Conservation (phyloP, 2,797 vertebrate species). For the Poecile montanus region DNA sequence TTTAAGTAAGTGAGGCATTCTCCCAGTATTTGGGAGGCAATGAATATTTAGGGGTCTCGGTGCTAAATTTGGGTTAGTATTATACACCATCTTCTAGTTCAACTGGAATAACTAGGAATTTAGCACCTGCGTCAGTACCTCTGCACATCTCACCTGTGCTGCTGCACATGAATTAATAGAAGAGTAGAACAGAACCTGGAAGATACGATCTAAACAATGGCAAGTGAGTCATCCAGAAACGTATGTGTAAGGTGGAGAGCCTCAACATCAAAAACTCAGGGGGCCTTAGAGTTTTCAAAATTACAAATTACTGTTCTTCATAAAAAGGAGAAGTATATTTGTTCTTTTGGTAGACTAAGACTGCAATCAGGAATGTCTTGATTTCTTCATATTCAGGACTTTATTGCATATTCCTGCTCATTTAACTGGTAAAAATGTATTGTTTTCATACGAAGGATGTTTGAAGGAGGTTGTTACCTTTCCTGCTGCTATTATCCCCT, state of each 20-base stretch:
- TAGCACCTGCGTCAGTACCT: neutral
- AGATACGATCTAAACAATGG: neutral
- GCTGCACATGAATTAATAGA: neutral
- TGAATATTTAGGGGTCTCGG: fast-evolving
- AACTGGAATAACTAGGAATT: neutral
- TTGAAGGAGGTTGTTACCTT: neutral
- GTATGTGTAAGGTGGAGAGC: fast-evolving
- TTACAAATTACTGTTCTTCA: neutral
- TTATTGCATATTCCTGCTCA: neutral
- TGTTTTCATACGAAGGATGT: neutral
- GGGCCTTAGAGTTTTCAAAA: neutral
- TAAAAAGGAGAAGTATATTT: neutral
- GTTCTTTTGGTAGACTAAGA: neutral
- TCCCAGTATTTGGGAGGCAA: neutral
- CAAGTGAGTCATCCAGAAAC: neutral
- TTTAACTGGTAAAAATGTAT: neutral
- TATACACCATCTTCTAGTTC: neutral
- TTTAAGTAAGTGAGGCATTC: neutral
- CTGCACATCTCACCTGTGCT: neutral
- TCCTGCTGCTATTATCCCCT: neutral
- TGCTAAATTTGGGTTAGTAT: neutral
- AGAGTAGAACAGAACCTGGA: neutral
- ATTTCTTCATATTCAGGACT: neutral
- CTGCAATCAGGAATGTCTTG: neutral
- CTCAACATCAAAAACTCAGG: neutral